Conservation (phyloP, 2,888 invertebrate species). For the Erebia palarica region DNA sequence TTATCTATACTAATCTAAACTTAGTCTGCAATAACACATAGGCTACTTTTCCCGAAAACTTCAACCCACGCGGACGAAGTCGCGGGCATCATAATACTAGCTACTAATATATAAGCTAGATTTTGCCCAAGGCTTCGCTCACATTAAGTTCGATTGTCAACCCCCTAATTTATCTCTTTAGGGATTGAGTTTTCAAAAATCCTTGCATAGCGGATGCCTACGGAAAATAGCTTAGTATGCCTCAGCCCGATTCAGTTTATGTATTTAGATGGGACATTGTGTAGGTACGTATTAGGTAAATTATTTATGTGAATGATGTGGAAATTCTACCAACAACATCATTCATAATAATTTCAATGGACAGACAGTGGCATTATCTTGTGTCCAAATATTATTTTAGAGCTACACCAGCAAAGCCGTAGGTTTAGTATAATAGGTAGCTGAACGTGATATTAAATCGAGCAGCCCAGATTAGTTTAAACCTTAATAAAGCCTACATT, state of each 20-base stretch:
- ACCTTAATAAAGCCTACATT: slow-evolving; percentile 35
- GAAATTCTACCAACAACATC: not conserved
- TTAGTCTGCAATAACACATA: no score
- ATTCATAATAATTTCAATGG: slow-evolving; percentile 14
- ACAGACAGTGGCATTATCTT: slow-evolving; percentile 18
- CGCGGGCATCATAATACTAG: no score
- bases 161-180: no score
- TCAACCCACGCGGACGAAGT: accelerated
- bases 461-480: slow-evolving; percentile 37
- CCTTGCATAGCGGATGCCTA: no score
- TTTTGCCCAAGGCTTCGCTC: not conserved
- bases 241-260: no score
- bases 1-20: no score
- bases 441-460: slow-evolving; percentile 36
- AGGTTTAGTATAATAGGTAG: slow-evolving; percentile 39
- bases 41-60: no score
- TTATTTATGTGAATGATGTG: not conserved
- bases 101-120: not conserved
- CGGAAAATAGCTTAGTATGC: no score
- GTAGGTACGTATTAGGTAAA: no score
- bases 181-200: no score
- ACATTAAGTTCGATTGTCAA: no score
- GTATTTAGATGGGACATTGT: no score
- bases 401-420: slow-evolving; percentile 31
- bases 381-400: slow-evolving; percentile 29